Evolutionary conservation across 2,797 vertebrate species (phyloP).

Genomic region (Trematocara caparti): DNA sequence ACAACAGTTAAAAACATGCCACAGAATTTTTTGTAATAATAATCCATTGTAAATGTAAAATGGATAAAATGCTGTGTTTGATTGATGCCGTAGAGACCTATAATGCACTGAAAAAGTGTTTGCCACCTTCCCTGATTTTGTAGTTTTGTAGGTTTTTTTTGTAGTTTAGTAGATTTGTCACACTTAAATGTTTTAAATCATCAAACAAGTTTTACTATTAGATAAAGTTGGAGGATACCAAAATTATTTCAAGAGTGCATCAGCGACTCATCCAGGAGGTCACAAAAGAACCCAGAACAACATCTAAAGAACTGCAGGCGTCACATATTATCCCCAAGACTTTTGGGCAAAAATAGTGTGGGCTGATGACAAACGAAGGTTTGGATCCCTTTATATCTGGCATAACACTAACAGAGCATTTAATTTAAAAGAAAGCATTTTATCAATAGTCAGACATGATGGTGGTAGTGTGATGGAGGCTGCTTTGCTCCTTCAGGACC

Average conservation of each 20-base stretch:
- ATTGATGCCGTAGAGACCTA: not conserved
- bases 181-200: not conserved
- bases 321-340: not conserved
- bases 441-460: not conserved
- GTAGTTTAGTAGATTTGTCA: not conserved
- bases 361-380: not conserved
- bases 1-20: not conserved
- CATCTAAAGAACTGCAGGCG: not conserved
- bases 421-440: not conserved
- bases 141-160: not conserved
- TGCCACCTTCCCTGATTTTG: not conserved
- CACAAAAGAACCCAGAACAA: not conserved
- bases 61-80: not conserved
- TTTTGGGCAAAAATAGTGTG: not conserved
- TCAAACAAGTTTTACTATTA: not conserved
- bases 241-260: not conserved
- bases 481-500: not conserved
- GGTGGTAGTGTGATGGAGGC: not conserved
- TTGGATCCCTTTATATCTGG: not conserved
- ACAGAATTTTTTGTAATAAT: not conserved
- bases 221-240: not conserved
- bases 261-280: not conserved
- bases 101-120: not conserved
- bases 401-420: not conserved
- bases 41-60: not conserved